A percentile compares a stretch with the other conserved stretches of the same genome.
Evolutionary conservation across 1,140 invertebrate genomes (phyloP).

Genomic region (Hyles vespertilio): DNA sequence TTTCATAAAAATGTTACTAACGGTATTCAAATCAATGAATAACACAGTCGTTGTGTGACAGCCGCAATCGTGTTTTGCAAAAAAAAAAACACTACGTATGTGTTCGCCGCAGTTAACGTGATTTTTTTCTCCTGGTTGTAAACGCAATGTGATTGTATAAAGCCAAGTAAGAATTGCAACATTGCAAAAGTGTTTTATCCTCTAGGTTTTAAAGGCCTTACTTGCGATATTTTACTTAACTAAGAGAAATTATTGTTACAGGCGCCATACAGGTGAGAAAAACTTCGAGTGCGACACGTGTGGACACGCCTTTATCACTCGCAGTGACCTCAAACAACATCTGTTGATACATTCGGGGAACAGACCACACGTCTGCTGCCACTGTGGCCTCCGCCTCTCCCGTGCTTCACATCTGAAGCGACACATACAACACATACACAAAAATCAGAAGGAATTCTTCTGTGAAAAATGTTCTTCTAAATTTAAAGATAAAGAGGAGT

Average conservation of each 20-base stretch:
- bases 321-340: slow-evolving; percentile 77
- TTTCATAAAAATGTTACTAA: too few relatives aligned
- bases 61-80: too few relatives aligned
- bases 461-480: slow-evolving; percentile 28
- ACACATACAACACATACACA: slow-evolving; percentile 52
- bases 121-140: too few relatives aligned
- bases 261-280: slow-evolving; percentile 79
- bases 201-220: too few relatives aligned
- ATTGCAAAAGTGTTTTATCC: too few relatives aligned
- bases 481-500: slow-evolving; percentile 33
- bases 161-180: too few relatives aligned
- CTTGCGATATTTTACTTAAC: too few relatives aligned
- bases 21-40: too few relatives aligned
- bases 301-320: slow-evolving; percentile 59
- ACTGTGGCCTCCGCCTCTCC: slow-evolving; percentile 78
- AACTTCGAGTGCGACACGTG: slow-evolving; percentile 77
- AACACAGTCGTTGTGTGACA: too few relatives aligned
- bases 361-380: slow-evolving; percentile 79
- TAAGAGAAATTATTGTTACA: slow-evolving; percentile 29
- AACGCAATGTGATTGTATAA: too few relatives aligned
- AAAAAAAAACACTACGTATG: too few relatives aligned
- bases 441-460: slow-evolving; percentile 21
- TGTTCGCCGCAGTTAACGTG: too few relatives aligned
- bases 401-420: slow-evolving; percentile 60
- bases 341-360: slow-evolving; percentile 80